These are phyloP conservation scores for Cheilosia pagana DNA, from an alignment of 2,888 invertebrate species.

Conservation along the genomic window DNA sequence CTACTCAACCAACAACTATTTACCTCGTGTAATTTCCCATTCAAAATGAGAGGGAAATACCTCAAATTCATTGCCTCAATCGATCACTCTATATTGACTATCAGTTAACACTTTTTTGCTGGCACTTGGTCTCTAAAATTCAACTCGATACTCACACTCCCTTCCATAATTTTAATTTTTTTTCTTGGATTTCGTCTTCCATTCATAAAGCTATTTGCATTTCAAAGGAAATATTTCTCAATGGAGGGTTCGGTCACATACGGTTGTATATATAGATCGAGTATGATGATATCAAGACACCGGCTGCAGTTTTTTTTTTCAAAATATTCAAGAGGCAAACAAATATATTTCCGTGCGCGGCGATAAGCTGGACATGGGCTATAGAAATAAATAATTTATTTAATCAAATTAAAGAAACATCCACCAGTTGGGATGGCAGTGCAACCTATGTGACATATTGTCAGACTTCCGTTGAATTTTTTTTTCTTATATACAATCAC, in stretches of 20 bases:
- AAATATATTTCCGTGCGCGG: background rate
- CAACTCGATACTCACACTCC: background rate
- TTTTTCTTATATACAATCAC: background rate
- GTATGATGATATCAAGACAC: background rate
- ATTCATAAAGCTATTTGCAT: conserved; percentile 3
- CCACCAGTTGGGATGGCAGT: background rate
- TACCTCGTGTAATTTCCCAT: background rate
- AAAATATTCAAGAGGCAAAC: background rate
- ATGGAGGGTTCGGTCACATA: background rate
- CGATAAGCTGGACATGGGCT: background rate
- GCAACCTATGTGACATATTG: too few relatives aligned
- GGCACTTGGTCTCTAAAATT: background rate
- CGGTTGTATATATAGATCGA: background rate
- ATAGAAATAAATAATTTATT: background rate
- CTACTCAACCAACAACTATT: background rate
- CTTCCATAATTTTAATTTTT: too few relatives aligned
- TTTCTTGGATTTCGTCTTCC: background rate
- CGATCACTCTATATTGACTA: background rate
- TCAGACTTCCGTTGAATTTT: background rate
- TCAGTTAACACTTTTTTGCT: background rate
- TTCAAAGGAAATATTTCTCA: background rate
- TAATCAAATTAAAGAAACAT: background rate
- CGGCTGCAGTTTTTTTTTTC: background rate
- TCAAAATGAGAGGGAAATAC: background rate
- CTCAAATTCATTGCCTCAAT: background rate